phyloP scores from a whole-genome alignment of 2,797 vertebrate species.

The Siniperca scherzeri region DNA sequence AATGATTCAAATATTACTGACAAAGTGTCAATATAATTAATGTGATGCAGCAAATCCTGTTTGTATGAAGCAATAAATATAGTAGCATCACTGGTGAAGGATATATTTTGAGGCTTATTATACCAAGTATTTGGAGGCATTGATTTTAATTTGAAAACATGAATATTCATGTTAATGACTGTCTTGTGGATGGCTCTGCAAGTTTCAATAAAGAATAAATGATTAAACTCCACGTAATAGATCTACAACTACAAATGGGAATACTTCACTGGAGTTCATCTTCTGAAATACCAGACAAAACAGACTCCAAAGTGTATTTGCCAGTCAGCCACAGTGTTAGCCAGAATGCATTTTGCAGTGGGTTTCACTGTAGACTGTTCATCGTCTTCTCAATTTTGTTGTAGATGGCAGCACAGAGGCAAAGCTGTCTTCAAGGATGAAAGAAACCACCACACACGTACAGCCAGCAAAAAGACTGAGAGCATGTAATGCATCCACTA shows the following conservation, averaged over 20 bases:
- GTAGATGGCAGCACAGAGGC: not conserved
- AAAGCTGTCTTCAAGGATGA: not conserved
- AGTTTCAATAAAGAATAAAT: not conserved
- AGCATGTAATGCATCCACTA: not conserved
- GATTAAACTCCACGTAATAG: not conserved
- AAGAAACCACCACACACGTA: not conserved
- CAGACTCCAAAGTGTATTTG: not conserved
- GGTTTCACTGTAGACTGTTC: not conserved
- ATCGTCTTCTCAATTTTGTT: not conserved
- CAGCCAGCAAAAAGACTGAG: not conserved
- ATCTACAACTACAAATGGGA: not conserved
- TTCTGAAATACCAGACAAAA: not conserved
- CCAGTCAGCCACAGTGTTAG: not conserved
- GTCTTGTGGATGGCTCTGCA: not conserved
- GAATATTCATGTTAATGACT: not conserved
- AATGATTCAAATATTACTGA: not conserved
- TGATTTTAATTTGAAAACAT: conserved; percentile 1
- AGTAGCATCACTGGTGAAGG: not conserved
- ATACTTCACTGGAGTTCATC: not conserved
- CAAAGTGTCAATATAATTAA: not conserved
- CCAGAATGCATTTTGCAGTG: not conserved
- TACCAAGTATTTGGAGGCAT: not conserved
- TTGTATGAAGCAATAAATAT: not conserved
- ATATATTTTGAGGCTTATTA: not conserved
- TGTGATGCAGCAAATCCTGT: not conserved